Evolutionary conservation across 2,797 vertebrate genomes (phyloP), one percentile per base, ranked within the genome.

Genomic region (Phoxinus dragarum): DNA sequence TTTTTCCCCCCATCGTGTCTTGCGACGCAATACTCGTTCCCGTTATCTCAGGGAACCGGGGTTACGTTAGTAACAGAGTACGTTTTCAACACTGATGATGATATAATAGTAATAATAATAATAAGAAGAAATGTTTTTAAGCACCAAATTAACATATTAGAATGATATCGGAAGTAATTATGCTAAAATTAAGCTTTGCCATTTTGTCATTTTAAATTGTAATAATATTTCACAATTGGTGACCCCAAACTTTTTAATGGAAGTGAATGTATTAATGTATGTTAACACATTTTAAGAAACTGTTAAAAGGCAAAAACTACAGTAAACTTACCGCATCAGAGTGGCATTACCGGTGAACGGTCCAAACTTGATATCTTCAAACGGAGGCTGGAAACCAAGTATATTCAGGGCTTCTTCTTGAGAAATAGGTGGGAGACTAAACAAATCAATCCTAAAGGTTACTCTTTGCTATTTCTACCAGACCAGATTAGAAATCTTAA

Each of bases 301-400:
- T 36, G 31, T 69, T 34, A 21, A 78, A 71, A 4, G 52, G 3
- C 31, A 59, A 80, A 16, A 40, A 74, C 44, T 23, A 42, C 6
- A 61, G 47, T 31, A 36, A 81, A 84, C 73, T 4, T 90, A 96
- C 98, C 98, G 95, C 98, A 99, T 99, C 74, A 99, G 93, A 64
- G 98, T 99, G 27, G 98, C 98, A 72, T 99, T 99, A 90, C 98
- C 98, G 10, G 98, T 99, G 92, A 99, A 99, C 4, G 98, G 98
- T 61, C 98, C 98, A 89, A 99, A 99, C 86, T 98, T 97, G 92
- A 99, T 99, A 82, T 99, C 98, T 91, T 99, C 98, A 94, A 98
- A 99, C 0, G 98, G 98, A 0, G 98, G 97, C 88, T 97, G 98
- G 90, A 99, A 99, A n/a, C 98, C 98, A 89, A 99, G 92, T 91